Percentiles rank a stretch among this genome's conserved stretches.
These are phyloP conservation scores for Mayetiola destructor DNA, from an alignment of 2,888 invertebrate genomes.

Conservation along the genomic window DNA sequence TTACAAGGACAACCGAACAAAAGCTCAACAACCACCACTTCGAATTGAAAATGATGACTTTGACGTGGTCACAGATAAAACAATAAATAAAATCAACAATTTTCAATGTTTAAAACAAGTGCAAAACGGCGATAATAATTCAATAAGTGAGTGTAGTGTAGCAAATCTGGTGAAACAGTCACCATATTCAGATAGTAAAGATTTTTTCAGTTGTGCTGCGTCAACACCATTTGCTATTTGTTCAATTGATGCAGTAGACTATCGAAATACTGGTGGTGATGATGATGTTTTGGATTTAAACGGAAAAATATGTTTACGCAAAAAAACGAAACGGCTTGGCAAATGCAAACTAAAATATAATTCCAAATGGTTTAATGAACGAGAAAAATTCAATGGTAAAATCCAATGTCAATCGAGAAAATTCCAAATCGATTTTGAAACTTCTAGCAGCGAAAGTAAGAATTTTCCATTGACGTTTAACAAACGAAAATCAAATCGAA, in stretches of 20 bases:
- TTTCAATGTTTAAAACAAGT: neutral
- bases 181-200: too few species aligned
- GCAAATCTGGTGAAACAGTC: neutral
- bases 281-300: neutral
- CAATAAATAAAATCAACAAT: neutral
- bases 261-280: neutral
- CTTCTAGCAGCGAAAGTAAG: too few species aligned
- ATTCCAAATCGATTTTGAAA: neutral
- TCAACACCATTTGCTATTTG: conserved; percentile 6
- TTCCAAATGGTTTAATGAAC: neutral
- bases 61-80: neutral
- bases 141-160: neutral
- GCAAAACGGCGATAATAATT: neutral
- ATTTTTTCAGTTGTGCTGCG: neutral
- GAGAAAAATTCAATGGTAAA: neutral
- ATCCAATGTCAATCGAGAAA: conserved; percentile 2
- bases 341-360: conserved; percentile 7
- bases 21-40: neutral
- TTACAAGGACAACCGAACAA: conserved; percentile 12
- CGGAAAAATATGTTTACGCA: conserved; percentile 4
- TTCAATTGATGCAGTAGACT: conserved; percentile 1
- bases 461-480: too few species aligned
- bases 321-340: neutral
- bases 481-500: neutral
- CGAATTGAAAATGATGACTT: neutral